Base-by-base conservation (phyloP, 2,113 vertebrate genomes). In the Perccottus glenii region DNA sequence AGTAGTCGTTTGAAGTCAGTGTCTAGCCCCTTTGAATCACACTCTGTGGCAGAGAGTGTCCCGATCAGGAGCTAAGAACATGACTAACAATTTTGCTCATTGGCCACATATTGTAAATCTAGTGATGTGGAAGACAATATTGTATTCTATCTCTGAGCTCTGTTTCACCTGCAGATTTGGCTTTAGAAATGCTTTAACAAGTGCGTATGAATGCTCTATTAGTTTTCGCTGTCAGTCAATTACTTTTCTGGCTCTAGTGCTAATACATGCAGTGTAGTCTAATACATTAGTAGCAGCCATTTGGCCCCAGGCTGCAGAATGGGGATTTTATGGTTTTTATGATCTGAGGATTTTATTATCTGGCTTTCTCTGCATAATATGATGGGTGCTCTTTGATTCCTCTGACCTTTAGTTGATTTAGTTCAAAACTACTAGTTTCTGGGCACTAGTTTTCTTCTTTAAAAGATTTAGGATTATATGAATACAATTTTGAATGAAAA, bases 341-440 rank as follows among this genome's bases (percentile, higher is more conserved):
- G 85, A 88, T 87, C 71, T 82, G 67, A 82, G 52, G 74, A 78
- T 82, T 88, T 89, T 87, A 87, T 86, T 87, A 87, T 88, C 84
- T 82, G 48, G 61, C 70, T 77, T 70, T 73, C 74, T 81, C 75
- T 77, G 74, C 60, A 68, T 85, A 84, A 83, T 85, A 74, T 61
- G 76, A 84, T 52, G 65, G 68, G 72, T 79, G 76, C 74, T 64
- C 64, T 87, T 77, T 87, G 77, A 78, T 86, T 89, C 70, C 57
- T 43, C 46, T 79, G 68, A 88, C 84, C 79, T 78, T 75, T 75
- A 72, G 65, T 80, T 72, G 64, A 62, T 81, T 49, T 68, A 40
- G 44, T 82, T 78, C 74, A 86, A 81, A 50, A 73, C 49, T 75
- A 50, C 53, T 50, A 73, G 60, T 81, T 78, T 82, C 14, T 44